These are phyloP conservation scores for Tipula vernalis DNA, from an alignment of 2,888 invertebrate species.

Conservation along the genomic window DNA sequence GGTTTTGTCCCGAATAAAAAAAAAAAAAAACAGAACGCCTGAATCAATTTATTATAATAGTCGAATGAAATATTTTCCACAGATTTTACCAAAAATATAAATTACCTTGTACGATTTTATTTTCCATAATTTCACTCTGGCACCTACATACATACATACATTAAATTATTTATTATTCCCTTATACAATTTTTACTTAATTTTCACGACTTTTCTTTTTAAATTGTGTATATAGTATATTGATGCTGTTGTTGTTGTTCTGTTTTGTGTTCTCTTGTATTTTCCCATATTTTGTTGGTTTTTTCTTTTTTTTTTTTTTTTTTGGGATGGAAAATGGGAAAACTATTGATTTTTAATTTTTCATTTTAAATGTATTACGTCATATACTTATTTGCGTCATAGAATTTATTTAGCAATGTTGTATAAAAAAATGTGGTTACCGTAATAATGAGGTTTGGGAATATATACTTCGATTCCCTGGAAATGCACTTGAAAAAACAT, in stretches of 20 bases:
- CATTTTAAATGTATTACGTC: not conserved
- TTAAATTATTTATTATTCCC: not conserved
- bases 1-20: not conserved
- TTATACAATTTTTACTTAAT: not conserved
- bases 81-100: not conserved
- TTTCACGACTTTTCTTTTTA: not conserved
- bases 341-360: constrained; percentile 4
- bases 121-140: not conserved
- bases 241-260: not conserved
- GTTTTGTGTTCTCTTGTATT: not conserved
- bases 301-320: not conserved
- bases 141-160: not conserved
- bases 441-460: too few relatives aligned
- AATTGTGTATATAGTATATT: not conserved
- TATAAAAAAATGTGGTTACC: too few relatives aligned
- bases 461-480: too few relatives aligned
- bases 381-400: not conserved
- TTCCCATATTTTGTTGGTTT: not conserved
- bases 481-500: too few relatives aligned
- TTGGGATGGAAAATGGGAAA: not conserved
- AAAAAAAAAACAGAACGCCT: not conserved
- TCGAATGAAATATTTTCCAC: not conserved
- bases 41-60: not conserved
- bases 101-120: not conserved
- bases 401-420: not conserved